Evolutionary conservation across 2,888 invertebrate species (phyloP), one percentile per base, ranked within the genome.

Genomic region (Pristionchus fissidentatus): DNA sequence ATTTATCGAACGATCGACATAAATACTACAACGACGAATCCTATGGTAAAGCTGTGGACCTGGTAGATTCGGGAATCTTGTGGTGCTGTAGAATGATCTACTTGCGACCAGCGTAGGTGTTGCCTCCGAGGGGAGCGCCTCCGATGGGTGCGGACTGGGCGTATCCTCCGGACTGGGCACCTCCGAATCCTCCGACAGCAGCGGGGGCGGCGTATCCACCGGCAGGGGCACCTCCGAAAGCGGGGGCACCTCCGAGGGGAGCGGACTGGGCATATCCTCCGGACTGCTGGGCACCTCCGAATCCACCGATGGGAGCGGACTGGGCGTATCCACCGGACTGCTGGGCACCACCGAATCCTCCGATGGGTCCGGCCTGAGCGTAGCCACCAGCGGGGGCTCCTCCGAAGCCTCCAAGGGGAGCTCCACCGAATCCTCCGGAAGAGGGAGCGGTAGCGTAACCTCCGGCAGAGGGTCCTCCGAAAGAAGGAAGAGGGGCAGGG

Each of bases 121-220:
- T 77, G 13, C 75, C 75, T 77, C 75, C 75, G 49, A 49, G 49
- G n/a, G 75, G 75, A 22, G 75, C 75, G 41, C 73, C 73, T n/a
- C 73, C 73, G 38, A 38, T 19, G 8, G 32, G 32, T 4, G 32
- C 62, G 49, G 49, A 10, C 13, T 10, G 49, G 32, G 75, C 75
- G 49, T 77, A 77, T 29, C 75, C 75, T 77, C 75, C 75, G 41
- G 38, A 32, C 29, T 29, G 49, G 29, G 73, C 73, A 1, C 75
- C 75, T 32, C 75, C 75, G 75, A 77, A 32, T 4, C 55, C 55
- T 55, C 55, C 55, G 43, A 32, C 38, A n/a, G 66, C 22, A 7
- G 15, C 38, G 5, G 38, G 15, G 38, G 35, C 38, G 52, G 70
- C 70, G 19, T 70, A 70, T 22, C 70, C 70, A 7, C 70, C 70